A percentile compares a stretch with the other conserved stretches of the same genome.
These are phyloP conservation scores for Heliconius hewitsoni DNA, from an alignment of 1,140 invertebrate genomes.

Conservation along the genomic window DNA sequence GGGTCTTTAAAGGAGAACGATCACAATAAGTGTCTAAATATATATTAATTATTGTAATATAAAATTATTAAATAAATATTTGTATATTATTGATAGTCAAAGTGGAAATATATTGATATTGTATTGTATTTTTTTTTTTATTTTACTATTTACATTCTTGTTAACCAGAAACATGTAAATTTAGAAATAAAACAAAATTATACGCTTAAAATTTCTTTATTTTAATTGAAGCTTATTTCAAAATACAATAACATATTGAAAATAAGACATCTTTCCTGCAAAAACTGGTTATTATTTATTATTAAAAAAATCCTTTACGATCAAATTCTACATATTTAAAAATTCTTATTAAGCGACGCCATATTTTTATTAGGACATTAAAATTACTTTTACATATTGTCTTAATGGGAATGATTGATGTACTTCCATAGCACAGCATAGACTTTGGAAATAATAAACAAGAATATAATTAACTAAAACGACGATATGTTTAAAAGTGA, in stretches of 20 bases:
- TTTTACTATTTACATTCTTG: neutral
- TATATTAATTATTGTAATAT: neutral
- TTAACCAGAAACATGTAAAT: neutral
- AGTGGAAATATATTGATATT: neutral
- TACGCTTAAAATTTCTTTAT: slow-evolving; percentile 9
- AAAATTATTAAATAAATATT: neutral
- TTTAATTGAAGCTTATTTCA: slow-evolving; percentile 13
- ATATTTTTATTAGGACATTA: slow-evolving; percentile 2
- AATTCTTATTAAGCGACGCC: neutral
- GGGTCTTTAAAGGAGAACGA: neutral
- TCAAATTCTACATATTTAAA: neutral
- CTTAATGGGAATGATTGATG: neutral
- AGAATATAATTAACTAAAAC: slow-evolving; percentile 16
- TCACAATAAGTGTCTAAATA: neutral
- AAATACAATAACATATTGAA: slow-evolving; percentile 13
- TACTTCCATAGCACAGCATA: neutral
- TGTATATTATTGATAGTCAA: slow-evolving; percentile 1
- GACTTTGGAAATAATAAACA: slow-evolving; percentile 10
- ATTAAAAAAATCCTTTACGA: neutral
- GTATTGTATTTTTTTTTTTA: neutral
- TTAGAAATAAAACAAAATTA: neutral
- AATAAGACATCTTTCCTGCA: neutral
- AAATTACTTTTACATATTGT: neutral
- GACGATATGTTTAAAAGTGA: slow-evolving; percentile 25
- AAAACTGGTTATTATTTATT: neutral